A percentile compares a stretch with the other conserved stretches of the same genome.
Conservation (phyloP, 2,888 invertebrate genomes). For the Cremastinae sp. region DNA sequence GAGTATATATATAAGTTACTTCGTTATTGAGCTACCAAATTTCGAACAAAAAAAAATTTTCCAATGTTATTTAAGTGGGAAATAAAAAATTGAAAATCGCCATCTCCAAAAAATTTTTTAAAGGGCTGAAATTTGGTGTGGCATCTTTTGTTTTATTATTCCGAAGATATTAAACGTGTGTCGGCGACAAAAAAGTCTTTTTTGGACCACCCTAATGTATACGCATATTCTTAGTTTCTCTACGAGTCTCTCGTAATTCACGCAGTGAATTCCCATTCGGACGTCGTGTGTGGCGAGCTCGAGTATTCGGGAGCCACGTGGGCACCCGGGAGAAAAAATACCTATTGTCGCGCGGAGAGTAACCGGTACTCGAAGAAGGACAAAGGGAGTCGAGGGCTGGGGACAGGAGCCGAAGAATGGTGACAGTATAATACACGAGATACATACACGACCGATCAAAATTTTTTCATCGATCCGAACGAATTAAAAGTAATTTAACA, state of each 20-base stretch:
- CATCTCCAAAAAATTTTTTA: too few relatives aligned
- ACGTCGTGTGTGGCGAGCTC: constrained; percentile 24
- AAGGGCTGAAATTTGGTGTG: too few relatives aligned
- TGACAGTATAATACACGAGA: constrained; percentile 55
- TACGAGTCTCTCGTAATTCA: constrained; percentile 46
- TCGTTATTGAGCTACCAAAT: too few relatives aligned
- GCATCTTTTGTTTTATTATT: too few relatives aligned
- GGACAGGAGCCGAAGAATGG: background rate
- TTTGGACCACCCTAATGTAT: constrained; percentile 22
- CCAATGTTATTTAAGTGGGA: too few relatives aligned
- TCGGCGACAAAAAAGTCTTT: too few relatives aligned
- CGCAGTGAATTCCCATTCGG: constrained; percentile 33
- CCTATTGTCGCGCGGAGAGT: constrained; percentile 52
- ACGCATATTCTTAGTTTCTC: constrained; percentile 28
- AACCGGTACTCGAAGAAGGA: constrained; percentile 48
- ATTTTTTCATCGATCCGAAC: constrained; percentile 29
- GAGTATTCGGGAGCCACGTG: constrained; percentile 37
- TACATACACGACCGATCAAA: constrained; percentile 30
- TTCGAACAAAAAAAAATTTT: too few relatives aligned
- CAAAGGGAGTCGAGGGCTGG: background rate
- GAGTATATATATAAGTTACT: too few relatives aligned
- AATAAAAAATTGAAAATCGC: too few relatives aligned
- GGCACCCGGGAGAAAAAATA: constrained; percentile 54
- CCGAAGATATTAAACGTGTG: too few relatives aligned
- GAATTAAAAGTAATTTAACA: constrained; percentile 50